These are phyloP conservation scores for Xanthia icteritia DNA, from an alignment of 2,888 invertebrate species.

Conservation along the genomic window DNA sequence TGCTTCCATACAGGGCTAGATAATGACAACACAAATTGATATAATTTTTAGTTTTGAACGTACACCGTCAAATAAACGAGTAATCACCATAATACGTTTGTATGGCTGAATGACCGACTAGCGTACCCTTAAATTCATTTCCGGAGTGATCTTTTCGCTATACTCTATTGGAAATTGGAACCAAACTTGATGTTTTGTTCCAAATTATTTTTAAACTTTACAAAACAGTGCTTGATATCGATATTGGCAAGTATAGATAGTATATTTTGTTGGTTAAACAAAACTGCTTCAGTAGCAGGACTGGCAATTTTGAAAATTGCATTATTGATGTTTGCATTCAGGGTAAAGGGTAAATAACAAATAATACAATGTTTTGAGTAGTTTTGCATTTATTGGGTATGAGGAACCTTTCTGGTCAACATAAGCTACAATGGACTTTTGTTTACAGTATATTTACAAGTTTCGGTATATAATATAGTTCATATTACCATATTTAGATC, in stretches of 20 bases:
- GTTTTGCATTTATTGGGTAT: constrained; percentile 91
- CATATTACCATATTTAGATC: constrained; percentile 83
- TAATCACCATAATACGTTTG: too few relatives aligned
- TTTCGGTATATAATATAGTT: constrained; percentile 87
- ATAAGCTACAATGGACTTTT: constrained; percentile 90
- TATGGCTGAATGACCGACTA: too few relatives aligned
- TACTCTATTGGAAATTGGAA: background rate
- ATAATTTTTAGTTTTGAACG: too few relatives aligned
- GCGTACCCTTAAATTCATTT: background rate
- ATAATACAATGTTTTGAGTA: constrained; percentile 81
- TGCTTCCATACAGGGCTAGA: too few relatives aligned
- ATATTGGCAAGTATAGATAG: background rate
- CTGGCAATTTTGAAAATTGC: background rate
- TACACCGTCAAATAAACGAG: too few relatives aligned
- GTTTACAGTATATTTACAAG: constrained; percentile 90
- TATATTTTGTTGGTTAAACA: background rate
- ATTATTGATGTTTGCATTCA: background rate
- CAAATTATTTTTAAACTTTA: background rate
- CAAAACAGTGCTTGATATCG: background rate
- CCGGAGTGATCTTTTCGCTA: background rate
- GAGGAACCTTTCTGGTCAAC: constrained; percentile 91
- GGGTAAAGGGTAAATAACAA: constrained; percentile 55
- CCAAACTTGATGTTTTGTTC: background rate
- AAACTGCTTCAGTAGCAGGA: too few relatives aligned
- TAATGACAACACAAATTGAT: too few relatives aligned